phyloP scores from a whole-genome alignment of 2,113 vertebrate genomes.

The Balaeniceps rex region DNA sequence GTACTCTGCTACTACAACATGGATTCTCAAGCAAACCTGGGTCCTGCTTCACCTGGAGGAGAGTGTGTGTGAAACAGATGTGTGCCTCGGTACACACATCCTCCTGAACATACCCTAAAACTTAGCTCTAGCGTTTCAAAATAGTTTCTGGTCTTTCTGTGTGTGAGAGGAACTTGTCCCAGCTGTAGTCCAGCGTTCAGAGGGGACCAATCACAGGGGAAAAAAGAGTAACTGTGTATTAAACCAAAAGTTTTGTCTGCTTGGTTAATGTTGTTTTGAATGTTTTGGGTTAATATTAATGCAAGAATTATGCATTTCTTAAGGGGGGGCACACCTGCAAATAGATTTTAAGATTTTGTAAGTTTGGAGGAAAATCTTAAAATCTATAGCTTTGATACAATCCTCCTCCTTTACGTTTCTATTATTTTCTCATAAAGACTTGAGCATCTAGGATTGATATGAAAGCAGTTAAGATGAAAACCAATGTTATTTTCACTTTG shows the following conservation, averaged over 20 bases:
- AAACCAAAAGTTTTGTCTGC: neutral
- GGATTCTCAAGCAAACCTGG: neutral
- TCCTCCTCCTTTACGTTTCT: neutral
- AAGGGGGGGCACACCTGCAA: neutral
- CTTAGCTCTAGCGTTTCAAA: rapidly evolving
- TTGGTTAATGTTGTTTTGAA: neutral
- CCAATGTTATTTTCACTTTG: neutral
- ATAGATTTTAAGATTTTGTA: neutral
- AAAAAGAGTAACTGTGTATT: neutral
- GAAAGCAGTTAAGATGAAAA: neutral
- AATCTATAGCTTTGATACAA: neutral
- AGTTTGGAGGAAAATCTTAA: neutral
- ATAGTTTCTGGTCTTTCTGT: neutral
- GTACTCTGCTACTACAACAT: neutral
- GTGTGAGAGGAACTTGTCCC: neutral
- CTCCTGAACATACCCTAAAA: neutral
- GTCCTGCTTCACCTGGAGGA: neutral
- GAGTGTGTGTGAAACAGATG: neutral
- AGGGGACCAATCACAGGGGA: neutral
- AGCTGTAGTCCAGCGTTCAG: neutral
- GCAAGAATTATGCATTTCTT: neutral
- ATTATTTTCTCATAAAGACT: neutral
- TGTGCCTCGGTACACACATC: neutral
- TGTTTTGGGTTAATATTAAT: neutral
- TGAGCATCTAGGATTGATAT: neutral